phyloP scores from a whole-genome alignment of 2,113 vertebrate genomes.

The Pongo abelii region DNA sequence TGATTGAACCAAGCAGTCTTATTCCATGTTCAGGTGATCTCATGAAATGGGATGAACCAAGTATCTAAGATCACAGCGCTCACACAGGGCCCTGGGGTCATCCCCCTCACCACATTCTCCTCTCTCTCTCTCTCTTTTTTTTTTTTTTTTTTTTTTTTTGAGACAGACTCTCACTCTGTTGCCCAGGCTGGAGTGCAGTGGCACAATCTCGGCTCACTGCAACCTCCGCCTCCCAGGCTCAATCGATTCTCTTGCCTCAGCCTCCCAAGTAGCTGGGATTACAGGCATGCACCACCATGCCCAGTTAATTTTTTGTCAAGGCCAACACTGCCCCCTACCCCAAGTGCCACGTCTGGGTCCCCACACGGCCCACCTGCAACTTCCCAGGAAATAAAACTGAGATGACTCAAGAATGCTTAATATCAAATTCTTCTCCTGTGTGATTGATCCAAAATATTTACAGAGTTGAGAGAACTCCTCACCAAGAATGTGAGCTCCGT shows the following conservation, averaged over 20 bases:
- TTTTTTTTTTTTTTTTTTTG: too few relatives aligned
- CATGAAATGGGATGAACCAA: neutral
- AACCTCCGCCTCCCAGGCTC: too few relatives aligned
- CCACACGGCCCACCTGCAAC: too few relatives aligned
- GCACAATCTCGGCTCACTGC: too few relatives aligned
- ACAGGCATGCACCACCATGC: fast-evolving
- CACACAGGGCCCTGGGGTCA: too few relatives aligned
- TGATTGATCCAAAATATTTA: neutral
- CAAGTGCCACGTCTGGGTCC: neutral
- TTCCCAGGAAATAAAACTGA: neutral
- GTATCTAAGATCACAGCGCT: fast-evolving
- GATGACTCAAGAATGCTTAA: neutral
- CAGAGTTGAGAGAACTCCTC: neutral
- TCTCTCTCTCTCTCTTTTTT: too few relatives aligned
- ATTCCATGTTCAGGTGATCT: neutral
- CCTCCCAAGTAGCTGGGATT: too few relatives aligned
- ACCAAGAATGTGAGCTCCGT: neutral
- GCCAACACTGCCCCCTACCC: neutral
- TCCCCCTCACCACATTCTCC: neutral
- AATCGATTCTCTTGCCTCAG: too few relatives aligned
- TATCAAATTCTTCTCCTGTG: neutral
- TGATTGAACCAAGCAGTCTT: neutral
- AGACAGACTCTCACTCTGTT: too few relatives aligned
- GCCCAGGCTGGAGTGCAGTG: too few relatives aligned
- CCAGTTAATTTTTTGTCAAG: neutral